Evolutionary conservation across 2,797 vertebrate genomes (phyloP).

Genomic region (Mormyrus proboscirostris): DNA sequence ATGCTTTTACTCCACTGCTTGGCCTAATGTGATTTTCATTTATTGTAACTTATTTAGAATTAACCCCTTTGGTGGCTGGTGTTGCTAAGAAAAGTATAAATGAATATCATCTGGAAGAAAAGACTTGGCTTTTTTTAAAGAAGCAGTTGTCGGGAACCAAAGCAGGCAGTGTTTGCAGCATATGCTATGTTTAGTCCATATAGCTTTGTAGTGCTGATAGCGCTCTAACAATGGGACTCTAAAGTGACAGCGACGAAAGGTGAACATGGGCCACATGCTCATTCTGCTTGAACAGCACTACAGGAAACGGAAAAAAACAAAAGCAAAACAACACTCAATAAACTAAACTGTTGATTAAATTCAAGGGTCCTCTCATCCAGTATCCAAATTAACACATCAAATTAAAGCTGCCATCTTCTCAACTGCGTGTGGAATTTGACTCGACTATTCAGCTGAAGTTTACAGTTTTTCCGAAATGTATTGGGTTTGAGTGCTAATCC

Average conservation of each 20-base stretch:
- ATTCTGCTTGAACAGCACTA: conserved; percentile 7
- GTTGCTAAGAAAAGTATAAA: neutral
- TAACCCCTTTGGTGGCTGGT: neutral
- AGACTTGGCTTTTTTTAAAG: neutral
- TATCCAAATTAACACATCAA: conserved; percentile 4
- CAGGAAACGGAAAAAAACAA: neutral
- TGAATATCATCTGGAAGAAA: neutral
- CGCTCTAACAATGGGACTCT: neutral
- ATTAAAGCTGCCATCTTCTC: neutral
- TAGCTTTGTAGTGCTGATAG: neutral
- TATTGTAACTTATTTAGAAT: neutral
- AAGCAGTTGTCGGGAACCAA: neutral
- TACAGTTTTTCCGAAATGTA: neutral
- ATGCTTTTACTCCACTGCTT: neutral
- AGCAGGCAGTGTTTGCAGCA: neutral
- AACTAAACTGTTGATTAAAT: conserved; percentile 12
- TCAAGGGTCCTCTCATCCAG: conserved; percentile 1
- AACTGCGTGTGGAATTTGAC: neutral
- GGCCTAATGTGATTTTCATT: neutral
- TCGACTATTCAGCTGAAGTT: neutral
- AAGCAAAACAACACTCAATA: neutral
- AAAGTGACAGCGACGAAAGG: neutral
- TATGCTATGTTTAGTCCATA: neutral
- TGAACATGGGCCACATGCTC: neutral
- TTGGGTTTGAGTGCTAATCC: neutral